phyloP scores from a whole-genome alignment of 2,113 vertebrate species.

The Vidua chalybeata region DNA sequence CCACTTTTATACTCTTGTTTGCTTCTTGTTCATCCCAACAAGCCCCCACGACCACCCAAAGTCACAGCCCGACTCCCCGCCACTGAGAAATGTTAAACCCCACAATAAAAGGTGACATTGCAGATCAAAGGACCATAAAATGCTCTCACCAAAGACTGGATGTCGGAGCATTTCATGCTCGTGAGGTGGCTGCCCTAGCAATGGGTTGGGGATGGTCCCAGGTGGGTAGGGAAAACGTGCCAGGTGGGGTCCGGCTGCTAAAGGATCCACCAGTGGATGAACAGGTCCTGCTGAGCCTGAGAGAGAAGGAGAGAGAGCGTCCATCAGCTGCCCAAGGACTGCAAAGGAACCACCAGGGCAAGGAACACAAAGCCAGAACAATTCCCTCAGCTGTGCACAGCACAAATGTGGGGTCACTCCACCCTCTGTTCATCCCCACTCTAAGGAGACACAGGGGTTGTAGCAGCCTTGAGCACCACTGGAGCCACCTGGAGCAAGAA shows the following conservation, averaged over 20 bases:
- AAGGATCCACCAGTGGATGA: conserved; percentile 87
- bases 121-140: not conserved
- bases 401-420: not conserved
- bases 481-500: not conserved
- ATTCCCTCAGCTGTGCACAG: not conserved
- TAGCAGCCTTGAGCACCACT: not conserved
- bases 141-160: conserved; percentile 90
- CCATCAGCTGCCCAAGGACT: not conserved
- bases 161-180: conserved; percentile 99
- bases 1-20: not conserved
- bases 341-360: accelerated
- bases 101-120: not conserved
- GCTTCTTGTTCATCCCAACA: not conserved
- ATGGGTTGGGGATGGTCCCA: conserved; percentile 91
- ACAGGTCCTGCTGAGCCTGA: conserved; percentile 90
- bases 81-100: not conserved
- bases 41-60: not conserved
- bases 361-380: not conserved
- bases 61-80: not conserved
- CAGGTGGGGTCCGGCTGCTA: conserved; percentile 91
- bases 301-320: not conserved
- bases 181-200: conserved; percentile 91
- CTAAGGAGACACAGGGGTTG: not conserved
- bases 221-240: conserved; percentile 95
- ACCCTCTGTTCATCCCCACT: not conserved